Conservation (phyloP, 2,888 invertebrate genomes). For the Loripinus fragilis region DNA sequence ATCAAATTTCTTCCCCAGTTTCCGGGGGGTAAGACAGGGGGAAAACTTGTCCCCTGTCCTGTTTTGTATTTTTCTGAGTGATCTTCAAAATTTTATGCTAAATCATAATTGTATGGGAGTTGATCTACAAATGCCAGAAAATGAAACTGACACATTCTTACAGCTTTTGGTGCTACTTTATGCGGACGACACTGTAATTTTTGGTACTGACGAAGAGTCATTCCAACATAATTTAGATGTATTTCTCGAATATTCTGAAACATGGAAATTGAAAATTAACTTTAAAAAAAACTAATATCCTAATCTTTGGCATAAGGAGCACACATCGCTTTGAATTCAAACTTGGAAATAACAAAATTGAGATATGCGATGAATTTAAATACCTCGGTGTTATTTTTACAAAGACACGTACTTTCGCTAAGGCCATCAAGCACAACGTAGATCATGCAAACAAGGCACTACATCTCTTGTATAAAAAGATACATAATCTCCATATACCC, state of each 20-base stretch:
- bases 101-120: conserved; percentile 3
- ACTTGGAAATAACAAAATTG: background rate
- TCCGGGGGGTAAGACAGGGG: conserved; percentile 38
- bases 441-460: conserved; percentile 22
- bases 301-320: conserved; percentile 24
- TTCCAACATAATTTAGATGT: conserved; percentile 30
- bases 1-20: conserved; percentile 33
- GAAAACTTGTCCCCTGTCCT: conserved; percentile 45
- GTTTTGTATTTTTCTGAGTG: conserved; percentile 47
- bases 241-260: conserved; percentile 22
- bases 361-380: conserved; percentile 11
- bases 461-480: conserved; percentile 1
- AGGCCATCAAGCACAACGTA: background rate
- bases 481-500: background rate
- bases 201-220: conserved; percentile 1
- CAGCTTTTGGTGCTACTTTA: conserved; percentile 27
- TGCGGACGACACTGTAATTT: conserved; percentile 30
- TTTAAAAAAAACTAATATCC: conserved; percentile 31
- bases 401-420: background rate
- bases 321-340: background rate
- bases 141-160: background rate
- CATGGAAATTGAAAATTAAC: conserved; percentile 27
- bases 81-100: conserved; percentile 37
- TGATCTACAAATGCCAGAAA: background rate
- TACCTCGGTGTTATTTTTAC: conserved; percentile 18